Evolutionary conservation across 2,797 vertebrate genomes (phyloP), one percentile per base, ranked within the genome.

Genomic region (Rhodeus uyekii): DNA sequence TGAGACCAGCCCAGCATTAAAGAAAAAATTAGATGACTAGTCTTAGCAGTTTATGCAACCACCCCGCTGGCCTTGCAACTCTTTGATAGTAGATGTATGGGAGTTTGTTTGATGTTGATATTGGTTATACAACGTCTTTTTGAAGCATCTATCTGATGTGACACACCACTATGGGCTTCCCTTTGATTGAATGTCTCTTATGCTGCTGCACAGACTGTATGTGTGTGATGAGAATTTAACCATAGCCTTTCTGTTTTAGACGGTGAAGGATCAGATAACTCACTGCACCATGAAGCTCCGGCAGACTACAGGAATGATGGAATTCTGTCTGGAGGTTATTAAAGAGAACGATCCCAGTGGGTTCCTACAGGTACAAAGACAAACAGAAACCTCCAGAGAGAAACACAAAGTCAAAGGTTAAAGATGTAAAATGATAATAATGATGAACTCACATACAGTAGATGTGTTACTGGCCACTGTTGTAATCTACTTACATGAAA

Each of bases 301-400:
- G 18, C 98, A 99, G 94, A 98, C 98, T 80, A 99, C 98, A 0
- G 98, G 98, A n/a, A 96, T 99, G 89, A 98, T 99, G 97, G 98
- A 99, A 89, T 99, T 94, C 90, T 99, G 98, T 77, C 92, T 99
- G 85, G 98, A 99, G 89, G 97, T 97, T 84, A 97, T 99, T 82
- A 99, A 98, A 85, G 98, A 99, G 92, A 99, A 99, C 0, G 97
- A 99, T 87, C 97, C 97, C 38, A 97, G 96, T 1, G 98, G 98
- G 5, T 99, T 99, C 91, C 93, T 99, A 18, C 97, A 98, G 97
- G 98, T 99, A 92, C 36, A 24, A 73, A 65, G 19, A 65, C 12
- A 67, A n/a, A n/a, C 10, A 64, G 46, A 46, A 6, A 32, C 1
- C 18, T 46, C n/a, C 19, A 58, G 19, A 24, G 5, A 50, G 50